A percentile compares a stretch with the other conserved stretches of the same genome.
Evolutionary conservation across 2,797 vertebrate species (phyloP).

Genomic region (Kryptolebias ocellatus): DNA sequence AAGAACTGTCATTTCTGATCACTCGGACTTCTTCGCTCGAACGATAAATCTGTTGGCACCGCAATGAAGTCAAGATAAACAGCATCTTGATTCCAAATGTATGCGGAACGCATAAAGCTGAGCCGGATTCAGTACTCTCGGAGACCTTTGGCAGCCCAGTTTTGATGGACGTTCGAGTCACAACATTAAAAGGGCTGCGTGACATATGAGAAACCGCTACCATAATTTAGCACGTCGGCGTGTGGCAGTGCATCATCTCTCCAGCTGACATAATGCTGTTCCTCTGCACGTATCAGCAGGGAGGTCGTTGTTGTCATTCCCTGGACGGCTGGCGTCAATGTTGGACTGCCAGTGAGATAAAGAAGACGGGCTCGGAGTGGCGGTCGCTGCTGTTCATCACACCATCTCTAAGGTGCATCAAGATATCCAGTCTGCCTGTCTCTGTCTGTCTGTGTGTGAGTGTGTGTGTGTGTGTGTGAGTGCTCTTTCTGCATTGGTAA

Average conservation of each 20-base stretch:
- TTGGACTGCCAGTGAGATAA: slow-evolving; percentile 20
- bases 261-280: slow-evolving; percentile 28
- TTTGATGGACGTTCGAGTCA: not conserved
- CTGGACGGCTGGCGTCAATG: slow-evolving; percentile 17
- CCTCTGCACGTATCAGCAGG: slow-evolving; percentile 1
- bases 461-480: not conserved
- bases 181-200: slow-evolving; percentile 21
- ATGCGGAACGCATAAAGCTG: not conserved
- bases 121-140: not conserved
- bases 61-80: slow-evolving; percentile 4
- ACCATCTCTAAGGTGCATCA: slow-evolving; percentile 14
- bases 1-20: not conserved
- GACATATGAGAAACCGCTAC: slow-evolving; percentile 35
- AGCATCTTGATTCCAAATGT: not conserved
- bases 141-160: not conserved
- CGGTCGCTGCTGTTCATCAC: slow-evolving; percentile 23
- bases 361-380: slow-evolving; percentile 2
- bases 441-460: not conserved
- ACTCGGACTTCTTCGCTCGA: not conserved
- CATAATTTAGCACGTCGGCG: slow-evolving; percentile 39
- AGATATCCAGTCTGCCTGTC: slow-evolving; percentile 1
- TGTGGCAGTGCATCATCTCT: slow-evolving; percentile 41
- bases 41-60: not conserved
- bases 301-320: slow-evolving; percentile 21
- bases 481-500: slow-evolving; percentile 24